A percentile compares a stretch with the other conserved stretches of the same genome.
Conservation (phyloP, 2,113 vertebrate species). For the Anguilla rostrata region DNA sequence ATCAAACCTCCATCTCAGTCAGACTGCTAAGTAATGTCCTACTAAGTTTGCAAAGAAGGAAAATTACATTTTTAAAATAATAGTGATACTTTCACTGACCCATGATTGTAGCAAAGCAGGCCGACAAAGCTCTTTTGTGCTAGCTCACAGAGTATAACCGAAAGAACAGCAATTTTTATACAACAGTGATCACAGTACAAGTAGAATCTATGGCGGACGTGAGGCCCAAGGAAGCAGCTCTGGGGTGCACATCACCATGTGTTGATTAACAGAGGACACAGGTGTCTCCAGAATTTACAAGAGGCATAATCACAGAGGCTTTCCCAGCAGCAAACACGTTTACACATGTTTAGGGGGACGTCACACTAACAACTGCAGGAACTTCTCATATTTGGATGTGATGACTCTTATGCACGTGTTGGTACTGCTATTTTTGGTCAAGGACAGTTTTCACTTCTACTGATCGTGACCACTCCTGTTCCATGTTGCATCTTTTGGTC, state of each 20-base stretch:
- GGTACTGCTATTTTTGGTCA: constrained; percentile 2
- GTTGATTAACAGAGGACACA: background rate
- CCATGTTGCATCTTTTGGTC: background rate
- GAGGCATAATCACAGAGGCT: background rate
- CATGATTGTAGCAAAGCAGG: background rate
- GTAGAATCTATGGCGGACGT: background rate
- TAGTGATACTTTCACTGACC: background rate
- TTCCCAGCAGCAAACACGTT: background rate
- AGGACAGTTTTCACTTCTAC: background rate
- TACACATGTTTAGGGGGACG: background rate
- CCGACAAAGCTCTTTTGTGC: background rate
- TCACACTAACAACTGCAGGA: background rate
- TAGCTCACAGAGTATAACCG: background rate
- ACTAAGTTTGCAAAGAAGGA: background rate
- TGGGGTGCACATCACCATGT: background rate
- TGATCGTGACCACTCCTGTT: background rate
- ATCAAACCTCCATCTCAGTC: background rate
- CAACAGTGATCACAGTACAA: background rate
- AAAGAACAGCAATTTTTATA: background rate
- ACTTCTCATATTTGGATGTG: background rate
- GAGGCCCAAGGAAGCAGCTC: background rate
- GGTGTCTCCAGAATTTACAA: constrained; percentile 1
- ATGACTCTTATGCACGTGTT: background rate
- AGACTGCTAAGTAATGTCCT: background rate
- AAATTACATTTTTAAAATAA: background rate